Conservation (phyloP, 53 echinoderm and acorn worm genomes). For the Patiria pectinifera region DNA sequence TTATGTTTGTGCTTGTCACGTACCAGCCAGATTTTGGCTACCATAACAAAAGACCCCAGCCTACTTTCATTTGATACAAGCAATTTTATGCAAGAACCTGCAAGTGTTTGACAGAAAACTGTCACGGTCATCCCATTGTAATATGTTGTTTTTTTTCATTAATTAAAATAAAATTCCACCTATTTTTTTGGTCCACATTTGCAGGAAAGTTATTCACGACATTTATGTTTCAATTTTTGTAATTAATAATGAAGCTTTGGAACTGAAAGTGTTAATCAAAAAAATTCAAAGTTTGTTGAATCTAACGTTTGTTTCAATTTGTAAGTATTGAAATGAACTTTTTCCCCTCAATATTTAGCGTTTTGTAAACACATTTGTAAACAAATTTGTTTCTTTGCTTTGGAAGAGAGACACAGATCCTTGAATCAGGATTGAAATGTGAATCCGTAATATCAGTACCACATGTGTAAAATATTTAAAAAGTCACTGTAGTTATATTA, state of each 20-base stretch:
- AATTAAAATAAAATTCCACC: neutral
- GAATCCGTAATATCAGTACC: constrained; percentile 13
- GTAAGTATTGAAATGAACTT: neutral
- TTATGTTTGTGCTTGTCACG: neutral
- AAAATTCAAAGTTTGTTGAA: neutral
- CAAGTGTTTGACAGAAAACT: neutral
- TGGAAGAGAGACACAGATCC: neutral
- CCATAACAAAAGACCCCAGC: neutral
- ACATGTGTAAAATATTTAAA: constrained; percentile 18
- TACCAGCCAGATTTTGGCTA: neutral
- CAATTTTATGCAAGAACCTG: constrained; percentile 25
- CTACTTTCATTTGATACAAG: neutral
- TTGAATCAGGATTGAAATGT: neutral
- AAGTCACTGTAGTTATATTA: constrained; percentile 58
- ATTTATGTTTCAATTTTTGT: neutral
- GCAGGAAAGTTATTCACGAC: neutral
- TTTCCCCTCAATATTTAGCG: neutral
- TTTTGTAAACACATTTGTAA: neutral
- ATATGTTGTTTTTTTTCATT: neutral
- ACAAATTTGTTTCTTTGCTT: neutral
- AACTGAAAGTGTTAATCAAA: neutral
- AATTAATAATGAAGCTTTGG: neutral
- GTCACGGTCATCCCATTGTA: neutral
- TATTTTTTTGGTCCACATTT: neutral
- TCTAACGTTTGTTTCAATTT: constrained; percentile 1